These are phyloP conservation scores for Tineola bisselliella DNA, from an alignment of 2,888 invertebrate genomes.

Conservation along the genomic window DNA sequence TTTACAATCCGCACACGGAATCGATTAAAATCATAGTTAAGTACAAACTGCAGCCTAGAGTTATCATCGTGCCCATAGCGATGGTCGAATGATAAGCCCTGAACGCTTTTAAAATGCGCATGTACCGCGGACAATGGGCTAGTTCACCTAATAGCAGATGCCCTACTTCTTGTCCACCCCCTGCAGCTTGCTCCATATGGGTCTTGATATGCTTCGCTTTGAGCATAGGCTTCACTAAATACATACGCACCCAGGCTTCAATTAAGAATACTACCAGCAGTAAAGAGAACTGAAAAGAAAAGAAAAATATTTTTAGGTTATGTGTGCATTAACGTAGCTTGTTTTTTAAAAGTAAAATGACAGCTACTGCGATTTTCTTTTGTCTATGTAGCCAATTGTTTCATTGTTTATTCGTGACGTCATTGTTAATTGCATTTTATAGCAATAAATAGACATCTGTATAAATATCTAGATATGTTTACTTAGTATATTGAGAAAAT, in stretches of 20 bases:
- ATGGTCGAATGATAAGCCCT: conserved; percentile 80
- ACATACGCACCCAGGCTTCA: conserved; percentile 80
- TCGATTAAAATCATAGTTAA: conserved; percentile 59
- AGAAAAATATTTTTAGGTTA: no score
- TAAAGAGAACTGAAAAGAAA: conserved; percentile 68
- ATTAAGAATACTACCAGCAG: conserved; percentile 75
- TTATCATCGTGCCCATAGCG: conserved; percentile 80
- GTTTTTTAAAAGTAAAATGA: no score
- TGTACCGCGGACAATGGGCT: conserved; percentile 81
- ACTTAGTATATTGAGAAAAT: no score
- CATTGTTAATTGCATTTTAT: no score
- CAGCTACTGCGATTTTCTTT: no score
- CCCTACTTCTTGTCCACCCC: conserved; percentile 83
- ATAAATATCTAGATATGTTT: no score
- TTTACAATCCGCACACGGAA: conserved; percentile 37
- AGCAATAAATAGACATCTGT: no score
- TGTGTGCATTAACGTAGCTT: no score
- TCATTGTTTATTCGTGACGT: no score
- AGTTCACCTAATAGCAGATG: conserved; percentile 75
- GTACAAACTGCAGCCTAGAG: conserved; percentile 55
- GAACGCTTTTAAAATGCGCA: conserved; percentile 78
- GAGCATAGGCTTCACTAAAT: conserved; percentile 79
- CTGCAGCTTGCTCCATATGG: conserved; percentile 77
- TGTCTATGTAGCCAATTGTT: no score
- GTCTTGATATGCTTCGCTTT: conserved; percentile 78